Percentiles rank a stretch among this genome's conserved stretches.
Conservation (phyloP, 2,113 vertebrate species). For the Willisornis vidua region DNA sequence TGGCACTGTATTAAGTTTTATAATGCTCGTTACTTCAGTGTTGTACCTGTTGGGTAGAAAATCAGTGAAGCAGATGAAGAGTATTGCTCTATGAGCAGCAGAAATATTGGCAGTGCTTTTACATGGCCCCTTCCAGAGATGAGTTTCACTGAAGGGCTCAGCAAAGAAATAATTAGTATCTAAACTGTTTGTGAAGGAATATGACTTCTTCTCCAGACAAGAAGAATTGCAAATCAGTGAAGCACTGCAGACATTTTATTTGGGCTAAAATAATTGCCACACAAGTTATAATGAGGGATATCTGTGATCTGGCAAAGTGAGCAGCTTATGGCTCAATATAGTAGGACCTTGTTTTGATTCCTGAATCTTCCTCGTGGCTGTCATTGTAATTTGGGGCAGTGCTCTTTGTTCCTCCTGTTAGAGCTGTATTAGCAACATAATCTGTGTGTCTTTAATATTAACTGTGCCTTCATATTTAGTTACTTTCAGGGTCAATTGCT, state of each 20-base stretch:
- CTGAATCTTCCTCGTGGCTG: neutral
- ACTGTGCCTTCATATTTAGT: conserved; percentile 11
- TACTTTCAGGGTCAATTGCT: conserved; percentile 4
- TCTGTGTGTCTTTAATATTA: conserved; percentile 25
- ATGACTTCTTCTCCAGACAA: neutral
- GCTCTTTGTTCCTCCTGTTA: neutral
- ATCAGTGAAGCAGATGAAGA: conserved; percentile 27
- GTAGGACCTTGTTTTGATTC: neutral
- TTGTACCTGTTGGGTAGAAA: conserved; percentile 63
- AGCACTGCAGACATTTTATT: conserved; percentile 25
- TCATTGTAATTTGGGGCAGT: neutral
- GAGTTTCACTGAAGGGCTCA: conserved; percentile 24
- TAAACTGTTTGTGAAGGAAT: conserved; percentile 14
- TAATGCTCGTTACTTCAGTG: conserved; percentile 49
- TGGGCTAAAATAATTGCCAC: conserved; percentile 18
- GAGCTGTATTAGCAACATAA: neutral
- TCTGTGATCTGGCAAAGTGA: neutral
- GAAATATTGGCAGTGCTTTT: conserved; percentile 58
- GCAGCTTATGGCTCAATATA: neutral
- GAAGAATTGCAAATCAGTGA: conserved; percentile 22
- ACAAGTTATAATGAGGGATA: neutral
- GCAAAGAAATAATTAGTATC: conserved; percentile 60
- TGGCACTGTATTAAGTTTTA: conserved; percentile 63
- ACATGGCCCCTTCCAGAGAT: neutral
- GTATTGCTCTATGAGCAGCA: conserved; percentile 56